Conservation (phyloP, 1,140 invertebrate species). For the Harlomillsia oculata region DNA sequence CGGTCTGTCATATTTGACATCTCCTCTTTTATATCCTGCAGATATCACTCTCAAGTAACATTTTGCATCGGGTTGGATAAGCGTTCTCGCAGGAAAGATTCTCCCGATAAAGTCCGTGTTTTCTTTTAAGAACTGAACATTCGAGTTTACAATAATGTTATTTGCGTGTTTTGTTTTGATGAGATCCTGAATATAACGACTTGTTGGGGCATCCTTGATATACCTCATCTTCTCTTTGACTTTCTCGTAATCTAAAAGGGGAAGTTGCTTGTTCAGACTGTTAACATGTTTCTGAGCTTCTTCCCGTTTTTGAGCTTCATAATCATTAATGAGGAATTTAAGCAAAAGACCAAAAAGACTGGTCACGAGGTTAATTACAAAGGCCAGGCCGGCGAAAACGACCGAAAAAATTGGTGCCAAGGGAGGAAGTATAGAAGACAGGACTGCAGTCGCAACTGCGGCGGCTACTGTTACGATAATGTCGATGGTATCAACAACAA, state of each 20-base stretch:
- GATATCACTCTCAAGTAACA: background rate
- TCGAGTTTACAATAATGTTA: background rate
- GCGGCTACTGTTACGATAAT: conserved; percentile 1
- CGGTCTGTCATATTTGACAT: too few species aligned
- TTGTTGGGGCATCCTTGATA: background rate
- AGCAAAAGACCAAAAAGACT: conserved; percentile 8
- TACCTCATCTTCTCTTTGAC: background rate
- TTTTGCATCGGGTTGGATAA: background rate
- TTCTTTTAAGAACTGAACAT: background rate
- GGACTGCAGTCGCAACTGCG: background rate
- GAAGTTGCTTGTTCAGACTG: conserved; percentile 1
- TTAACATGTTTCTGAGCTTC: conserved; percentile 3
- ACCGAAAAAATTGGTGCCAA: background rate
- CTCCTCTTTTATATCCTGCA: background rate
- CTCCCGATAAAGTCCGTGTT: background rate
- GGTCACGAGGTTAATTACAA: too few species aligned
- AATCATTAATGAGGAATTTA: background rate
- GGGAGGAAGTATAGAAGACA: conserved; percentile 2
- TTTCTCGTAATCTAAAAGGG: conserved; percentile 10
- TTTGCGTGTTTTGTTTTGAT: background rate
- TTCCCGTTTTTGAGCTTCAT: background rate
- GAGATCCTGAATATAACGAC: background rate
- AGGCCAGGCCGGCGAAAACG: too few species aligned
- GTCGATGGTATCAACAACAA: conserved; percentile 2
- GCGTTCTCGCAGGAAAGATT: conserved; percentile 8